phyloP scores from a whole-genome alignment of 2,113 vertebrate species.

The Chlamydotis undulata region DNA sequence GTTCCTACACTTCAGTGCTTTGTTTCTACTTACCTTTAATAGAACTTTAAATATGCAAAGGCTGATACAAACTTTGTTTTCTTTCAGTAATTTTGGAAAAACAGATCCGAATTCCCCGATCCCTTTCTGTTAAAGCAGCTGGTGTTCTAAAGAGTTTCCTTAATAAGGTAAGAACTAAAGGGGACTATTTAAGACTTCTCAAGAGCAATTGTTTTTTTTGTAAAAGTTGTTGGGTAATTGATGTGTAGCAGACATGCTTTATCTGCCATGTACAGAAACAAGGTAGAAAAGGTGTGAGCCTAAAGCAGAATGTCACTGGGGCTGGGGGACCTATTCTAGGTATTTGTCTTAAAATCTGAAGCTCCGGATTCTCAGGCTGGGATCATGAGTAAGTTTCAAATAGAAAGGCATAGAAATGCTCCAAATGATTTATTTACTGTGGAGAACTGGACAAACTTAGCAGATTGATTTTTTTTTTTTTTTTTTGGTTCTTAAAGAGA shows the following conservation, averaged over 20 bases:
- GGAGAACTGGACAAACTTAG: background rate
- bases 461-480: background rate
- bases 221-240: background rate
- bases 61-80: background rate
- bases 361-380: background rate
- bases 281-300: background rate
- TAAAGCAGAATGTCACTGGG: background rate
- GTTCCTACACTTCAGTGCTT: background rate
- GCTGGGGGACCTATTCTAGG: background rate
- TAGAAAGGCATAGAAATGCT: background rate
- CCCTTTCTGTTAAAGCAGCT: constrained; percentile 97
- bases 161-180: constrained; percentile 87
- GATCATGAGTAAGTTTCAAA: background rate
- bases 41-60: background rate
- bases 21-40: background rate
- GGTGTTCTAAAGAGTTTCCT: constrained; percentile 98
- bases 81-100: constrained; percentile 97
- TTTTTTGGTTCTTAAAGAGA: background rate
- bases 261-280: background rate
- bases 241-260: background rate
- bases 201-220: background rate
- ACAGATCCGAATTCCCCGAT: constrained; percentile 96
- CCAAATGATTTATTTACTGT: background rate
- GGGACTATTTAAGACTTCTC: background rate
- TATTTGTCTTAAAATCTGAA: background rate